Base-by-base conservation (phyloP, 2,797 vertebrate species). In the Limosa lapponica region DNA sequence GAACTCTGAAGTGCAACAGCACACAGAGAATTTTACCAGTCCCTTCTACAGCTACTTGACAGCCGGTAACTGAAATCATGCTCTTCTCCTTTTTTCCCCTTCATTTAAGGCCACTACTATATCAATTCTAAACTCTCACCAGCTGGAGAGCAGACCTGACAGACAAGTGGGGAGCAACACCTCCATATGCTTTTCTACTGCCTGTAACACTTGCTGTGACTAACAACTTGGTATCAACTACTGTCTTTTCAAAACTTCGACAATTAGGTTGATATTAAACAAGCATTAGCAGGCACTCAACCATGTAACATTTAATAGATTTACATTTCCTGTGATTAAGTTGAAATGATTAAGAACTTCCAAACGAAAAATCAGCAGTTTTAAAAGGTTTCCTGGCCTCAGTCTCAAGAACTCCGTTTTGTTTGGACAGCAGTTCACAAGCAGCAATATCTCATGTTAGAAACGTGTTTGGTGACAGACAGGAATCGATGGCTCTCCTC, bases 181-280 rank as follows among this genome's bases (percentile, higher is more conserved):
- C 49, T 19, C 58, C n/a, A 32, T 2, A 27, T 17, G 13, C 7
- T 24, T 19, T 2, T n/a, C 28, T 5, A 24, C 61, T 11, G 39
- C 51, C 37, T 37, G 2, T 7, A 36, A 16, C 0, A 0, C 6
- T 39, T 51, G 22, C 41, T 4, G 8, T 0, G 1, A 30, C 66
- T 24, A 52, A 41, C 5, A 67, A 18, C 44, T 41, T 2, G 0
- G 10, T 7, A 28, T 13, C 19, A 43, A 5, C 17, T 5, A 43
- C 46, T 20, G 16, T 2, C 43, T 36, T 65, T 49, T n/a, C 57
- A 52, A 59, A 82, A 39, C 49, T 32, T 46, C 0, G 4, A 39
- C 64, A 71, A 34, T 10, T 11, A 44, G 11, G 28, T 22, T 58
- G 36, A 7, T 54, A 36, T 16, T 67, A 51, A 92, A 58, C 5